A percentile compares a stretch with the other conserved stretches of the same genome.
Evolutionary conservation across 2,797 vertebrate species (phyloP).

Genomic region (Myiotriccus ornatus): DNA sequence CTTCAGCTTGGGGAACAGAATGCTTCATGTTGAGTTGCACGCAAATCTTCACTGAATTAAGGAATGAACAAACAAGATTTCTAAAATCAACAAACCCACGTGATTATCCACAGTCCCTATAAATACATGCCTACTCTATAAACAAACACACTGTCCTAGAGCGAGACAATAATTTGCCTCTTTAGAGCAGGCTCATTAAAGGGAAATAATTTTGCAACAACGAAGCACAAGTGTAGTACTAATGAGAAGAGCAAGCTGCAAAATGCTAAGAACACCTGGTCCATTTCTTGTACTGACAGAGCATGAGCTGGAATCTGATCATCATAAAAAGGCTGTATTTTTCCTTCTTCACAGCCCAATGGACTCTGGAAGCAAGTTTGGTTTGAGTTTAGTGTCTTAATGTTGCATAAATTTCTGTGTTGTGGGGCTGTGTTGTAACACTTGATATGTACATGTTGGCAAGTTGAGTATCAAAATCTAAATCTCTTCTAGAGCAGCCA

Average conservation of each 20-base stretch:
- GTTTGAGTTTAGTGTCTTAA: neutral
- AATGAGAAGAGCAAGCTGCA: conserved; percentile 27
- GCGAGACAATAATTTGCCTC: neutral
- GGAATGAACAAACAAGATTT: conserved; percentile 15
- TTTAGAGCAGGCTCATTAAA: conserved; percentile 39
- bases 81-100: neutral
- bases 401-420: neutral
- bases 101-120: neutral
- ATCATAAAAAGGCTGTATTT: neutral
- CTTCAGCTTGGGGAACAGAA: neutral
- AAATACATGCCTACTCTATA: neutral
- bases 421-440: neutral
- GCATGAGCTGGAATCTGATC: neutral
- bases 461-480: neutral
- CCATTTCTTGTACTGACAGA: neutral
- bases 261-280: conserved; percentile 20
- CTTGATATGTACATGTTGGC: neutral
- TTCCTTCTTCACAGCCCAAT: neutral
- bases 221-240: conserved; percentile 11
- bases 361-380: neutral
- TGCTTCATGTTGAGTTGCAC: neutral
- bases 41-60: neutral
- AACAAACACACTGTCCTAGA: conserved; percentile 12
- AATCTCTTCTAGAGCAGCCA: neutral
- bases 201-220: conserved; percentile 25